Base-by-base conservation (phyloP, 1,140 invertebrate genomes). In the Mamestra configurata region DNA sequence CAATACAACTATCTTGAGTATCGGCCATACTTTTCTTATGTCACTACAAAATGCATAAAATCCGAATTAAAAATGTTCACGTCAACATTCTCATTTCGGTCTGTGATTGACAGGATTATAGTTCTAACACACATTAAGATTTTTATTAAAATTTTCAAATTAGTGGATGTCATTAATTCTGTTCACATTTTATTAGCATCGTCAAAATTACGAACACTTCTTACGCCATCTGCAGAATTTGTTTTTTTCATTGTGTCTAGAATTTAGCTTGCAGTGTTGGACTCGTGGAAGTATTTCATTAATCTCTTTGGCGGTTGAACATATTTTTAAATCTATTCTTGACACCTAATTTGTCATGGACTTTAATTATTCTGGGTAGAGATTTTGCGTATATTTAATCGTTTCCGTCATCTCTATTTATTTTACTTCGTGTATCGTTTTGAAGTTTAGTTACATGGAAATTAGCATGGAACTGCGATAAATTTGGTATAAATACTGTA, bases 401-500 rank as follows among this genome's bases (percentile, higher is more conserved):
- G 73, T 27, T 76, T 76, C 55, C 73, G 73, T 61, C 40, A 64
- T 76, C 31, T 76, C 55, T 46, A 35, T 31, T 46, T 46, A 76
- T 61, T 76, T 70, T 61, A 35, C 46, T 49, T 76, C 57, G 57
- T 31, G 40, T 27, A 43, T 51, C 27, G 73, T 49, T 76, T 64
- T 49, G 40, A 76, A 43, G 71, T 73, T 73, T 57, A 73, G 53
- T 57, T 66, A 53, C 40, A 37, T 53, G 46, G 43, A 64, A 68
- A 75, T 82, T 77, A 79, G 37, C 71, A 77, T 82, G 11, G 66
- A 79, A 76, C 37, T 24, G 77, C 79, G 57, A 83, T 83, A 78
- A 79, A 82, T 82, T 84, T 57, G 49, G 55, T 70, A 66, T 68
- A 80, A 82, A 64, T 77, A 81, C 64, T 40, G 20, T 77, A 79